Evolutionary conservation across 2,797 vertebrate genomes (phyloP), one percentile per base, ranked within the genome.

Genomic region (Sebastes wilsoni): DNA sequence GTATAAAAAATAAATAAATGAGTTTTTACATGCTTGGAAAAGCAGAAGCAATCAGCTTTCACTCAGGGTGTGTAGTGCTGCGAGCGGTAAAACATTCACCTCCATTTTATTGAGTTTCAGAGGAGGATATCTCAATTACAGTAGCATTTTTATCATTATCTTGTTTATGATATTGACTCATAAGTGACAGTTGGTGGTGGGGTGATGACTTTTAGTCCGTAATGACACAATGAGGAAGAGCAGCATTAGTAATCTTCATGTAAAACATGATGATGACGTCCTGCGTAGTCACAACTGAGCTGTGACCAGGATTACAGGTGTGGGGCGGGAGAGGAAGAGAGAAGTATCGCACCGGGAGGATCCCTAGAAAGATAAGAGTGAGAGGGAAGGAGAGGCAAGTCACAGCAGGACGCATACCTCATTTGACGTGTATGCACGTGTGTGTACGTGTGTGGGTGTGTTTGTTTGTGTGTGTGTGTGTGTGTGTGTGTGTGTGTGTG

Each of bases 341-440:
- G 60, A 20, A 30, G 1, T 9, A 58, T 34, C 34, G 13, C 49
- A 62, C 28, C 65, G 0, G 1, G 30, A 72, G 12, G 38, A 11
- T 5, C 38, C 54, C 18, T 12, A 27, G 3, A n/a, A 49, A 81
- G 76, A 82, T 77, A 74, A 77, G 83, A 79, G 74, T 16, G 13
- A 81, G 20, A 66, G 18, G 46, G 54, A 84, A 85, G 81, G 36
- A 82, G 71, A 62, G 81, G 79, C 94, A 89, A 90, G 94, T 90
- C 69, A 12, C 12, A 68, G 69, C 92, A 23, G 52, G 74, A 78
- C 2, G 28, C 87, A 84, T 88, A 82, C 86, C 82, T 82, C 7
- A 54, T 5, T 4, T 52, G 34, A 30, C 20, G 25, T 8, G 55
- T 18, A 30, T 54, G 30, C 2, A 14, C 20, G 3, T 20, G 28